Evolutionary conservation across 2,797 vertebrate genomes (phyloP), one percentile per base, ranked within the genome.

Genomic region (Sebastes trivittatus): DNA sequence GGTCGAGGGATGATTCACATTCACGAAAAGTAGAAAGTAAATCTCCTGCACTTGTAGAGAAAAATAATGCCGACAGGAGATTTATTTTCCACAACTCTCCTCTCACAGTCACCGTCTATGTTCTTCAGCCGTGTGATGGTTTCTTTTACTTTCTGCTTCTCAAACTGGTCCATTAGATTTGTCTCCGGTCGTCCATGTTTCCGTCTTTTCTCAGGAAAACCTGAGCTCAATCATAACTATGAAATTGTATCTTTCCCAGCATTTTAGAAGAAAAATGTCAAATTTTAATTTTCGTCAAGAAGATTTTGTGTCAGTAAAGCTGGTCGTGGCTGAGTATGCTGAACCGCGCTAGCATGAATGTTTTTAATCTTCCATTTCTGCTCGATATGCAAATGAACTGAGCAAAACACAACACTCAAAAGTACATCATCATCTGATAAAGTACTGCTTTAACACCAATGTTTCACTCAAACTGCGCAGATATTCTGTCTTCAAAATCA

Each of bases 351-450:
- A 16, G 30, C 6, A 2, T 42, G 29, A 76, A 71, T 63, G 66
- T 87, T 80, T 80, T 69, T 23, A 82, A 77, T 78, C 80, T 78
- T 85, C 66, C 11, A 69, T 71, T 73, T 72, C 66, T 62, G 22
- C 80, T 77, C 11, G 0, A 62, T 87, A 86, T 89, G 89, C 90
- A 89, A 82, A 30, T 46, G 13, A 72, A 59, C 38, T 60, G 32
- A 61, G 59, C 54, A 34, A 66, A 65, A 62, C 38, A 5, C 23
- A 23, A 1, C 2, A 70, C 49, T 6, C 16, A 32, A 18, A 52
- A 11, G 18, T 3, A 49, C 65, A 16, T 38, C 61, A 16, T 38
- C 16, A 27, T 42, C 46, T 25, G 56, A 46, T 52, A 23, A 30
- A 46, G 18, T 18, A 1, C 25, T 25, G 73, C n/a, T 63, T 42